These are phyloP conservation scores for Pagrus major DNA, from an alignment of 2,113 vertebrate species.

Conservation along the genomic window DNA sequence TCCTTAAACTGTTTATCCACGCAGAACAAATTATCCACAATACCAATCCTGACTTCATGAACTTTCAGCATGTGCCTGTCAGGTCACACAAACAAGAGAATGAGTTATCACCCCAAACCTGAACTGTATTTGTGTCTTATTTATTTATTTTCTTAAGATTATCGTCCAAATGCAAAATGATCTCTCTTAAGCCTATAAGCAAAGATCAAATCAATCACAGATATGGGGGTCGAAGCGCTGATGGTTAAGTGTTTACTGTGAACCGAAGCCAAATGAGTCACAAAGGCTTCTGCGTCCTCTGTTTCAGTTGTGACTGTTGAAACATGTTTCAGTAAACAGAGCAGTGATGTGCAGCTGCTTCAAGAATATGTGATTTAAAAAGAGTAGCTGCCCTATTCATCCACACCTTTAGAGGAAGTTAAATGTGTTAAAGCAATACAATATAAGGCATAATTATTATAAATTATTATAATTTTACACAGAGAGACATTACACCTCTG, in stretches of 20 bases:
- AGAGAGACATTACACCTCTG: not conserved
- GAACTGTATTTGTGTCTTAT: slow-evolving; percentile 34
- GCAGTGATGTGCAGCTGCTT: not conserved
- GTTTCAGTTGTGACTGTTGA: not conserved
- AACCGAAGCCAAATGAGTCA: not conserved
- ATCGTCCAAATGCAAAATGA: slow-evolving; percentile 21
- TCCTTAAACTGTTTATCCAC: slow-evolving; percentile 38
- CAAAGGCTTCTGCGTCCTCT: not conserved
- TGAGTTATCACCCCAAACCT: slow-evolving; percentile 19
- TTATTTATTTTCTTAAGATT: slow-evolving; percentile 32
- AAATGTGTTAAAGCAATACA: not conserved
- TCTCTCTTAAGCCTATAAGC: slow-evolving; percentile 8
- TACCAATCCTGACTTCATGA: not conserved
- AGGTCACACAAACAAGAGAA: slow-evolving; percentile 35
- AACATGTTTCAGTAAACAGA: not conserved
- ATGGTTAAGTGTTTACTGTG: slow-evolving; percentile 18
- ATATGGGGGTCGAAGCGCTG: slow-evolving; percentile 11
- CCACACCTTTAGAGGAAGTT: not conserved
- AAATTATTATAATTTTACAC: too few species aligned
- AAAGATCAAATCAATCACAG: slow-evolving; percentile 2
- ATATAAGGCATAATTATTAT: not conserved
- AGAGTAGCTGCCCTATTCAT: not conserved
- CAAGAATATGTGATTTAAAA: not conserved
- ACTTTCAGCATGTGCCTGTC: slow-evolving; percentile 13
- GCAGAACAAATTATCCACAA: slow-evolving; percentile 15